Evolutionary conservation across 2,797 vertebrate genomes (phyloP), one percentile per base, ranked within the genome.

Genomic region (Australoheros facetus): DNA sequence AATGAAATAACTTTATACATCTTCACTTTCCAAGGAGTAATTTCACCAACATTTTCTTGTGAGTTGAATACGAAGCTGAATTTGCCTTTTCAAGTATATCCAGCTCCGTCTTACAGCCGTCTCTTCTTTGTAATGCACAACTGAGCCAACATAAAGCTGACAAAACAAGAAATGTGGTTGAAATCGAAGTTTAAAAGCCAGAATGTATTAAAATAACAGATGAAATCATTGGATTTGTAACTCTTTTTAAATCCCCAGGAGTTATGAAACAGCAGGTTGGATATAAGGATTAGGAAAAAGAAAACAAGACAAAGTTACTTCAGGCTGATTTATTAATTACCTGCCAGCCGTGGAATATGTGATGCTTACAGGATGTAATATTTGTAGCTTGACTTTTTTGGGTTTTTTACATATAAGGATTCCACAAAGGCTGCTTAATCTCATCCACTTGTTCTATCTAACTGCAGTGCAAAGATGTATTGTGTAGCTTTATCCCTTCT

Each of bases 401-500:
- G 17, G 42, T 48, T 51, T 26, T 51, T 69, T 30, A n/a, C 10
- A 51, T 69, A 57, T 53, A 16, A 73, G 7, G 56, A 54, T 12
- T 73, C 12, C 4, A 45, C n/a, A 3, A 75, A 71, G 75, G 70
- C 19, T 8, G 26, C 42, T 51, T 21, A 4, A 74, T 26, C 66
- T 59, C 73, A 74, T 89, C 59, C 19, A 32, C 71, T 64, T 42
- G 39, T 66, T 80, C 66, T 55, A 66, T 51, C 62, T 75, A 74
- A 34, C 58, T 42, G 78, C 23, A 54, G 79, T 34, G 71, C 70
- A 79, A 66, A 80, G 79, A 70, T 89, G 77, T 32, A 71, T 64
- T 54, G 72, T 83, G 39, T 45, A 51, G 64, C 78, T 71, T 84
- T 70, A 86, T 85, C 87, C 72, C 42, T 5, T 48, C 71, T 70